These are phyloP conservation scores for Protobothrops mucrosquamatus DNA, from an alignment of 2,113 vertebrate genomes.

Conservation along the genomic window DNA sequence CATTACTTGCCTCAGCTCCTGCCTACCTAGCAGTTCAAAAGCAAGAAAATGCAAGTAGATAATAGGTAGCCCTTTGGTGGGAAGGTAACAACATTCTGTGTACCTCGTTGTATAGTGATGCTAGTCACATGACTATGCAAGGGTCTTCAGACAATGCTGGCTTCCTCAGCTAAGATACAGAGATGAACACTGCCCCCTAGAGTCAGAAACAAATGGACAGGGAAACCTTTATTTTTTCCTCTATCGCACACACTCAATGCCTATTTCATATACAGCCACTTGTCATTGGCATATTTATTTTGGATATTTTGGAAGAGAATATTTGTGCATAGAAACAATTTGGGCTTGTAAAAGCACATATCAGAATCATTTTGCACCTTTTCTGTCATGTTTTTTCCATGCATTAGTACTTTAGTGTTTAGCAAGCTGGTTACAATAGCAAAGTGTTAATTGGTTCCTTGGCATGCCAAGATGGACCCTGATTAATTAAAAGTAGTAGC, in stretches of 20 bases:
- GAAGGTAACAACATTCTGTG: background rate
- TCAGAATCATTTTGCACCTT: conserved; percentile 21
- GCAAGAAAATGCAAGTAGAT: background rate
- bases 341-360: background rate
- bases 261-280: background rate
- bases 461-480: conserved; percentile 72
- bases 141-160: background rate
- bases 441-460: conserved; percentile 77
- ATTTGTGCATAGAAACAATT: background rate
- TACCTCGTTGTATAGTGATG: background rate
- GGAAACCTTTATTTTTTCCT: background rate
- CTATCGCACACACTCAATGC: background rate
- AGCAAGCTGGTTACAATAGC: conserved; percentile 68
- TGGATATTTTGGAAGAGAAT: background rate
- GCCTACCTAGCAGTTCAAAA: background rate
- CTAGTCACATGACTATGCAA: background rate
- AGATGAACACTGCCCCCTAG: background rate
- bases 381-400: conserved; percentile 37
- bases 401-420: conserved; percentile 64
- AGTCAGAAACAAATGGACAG: background rate
- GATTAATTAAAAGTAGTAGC: conserved; percentile 77
- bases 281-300: background rate
- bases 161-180: background rate
- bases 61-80: background rate
- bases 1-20: background rate